Evolutionary conservation across 2,888 invertebrate genomes (phyloP).

Genomic region (Silvanus unidentatus): DNA sequence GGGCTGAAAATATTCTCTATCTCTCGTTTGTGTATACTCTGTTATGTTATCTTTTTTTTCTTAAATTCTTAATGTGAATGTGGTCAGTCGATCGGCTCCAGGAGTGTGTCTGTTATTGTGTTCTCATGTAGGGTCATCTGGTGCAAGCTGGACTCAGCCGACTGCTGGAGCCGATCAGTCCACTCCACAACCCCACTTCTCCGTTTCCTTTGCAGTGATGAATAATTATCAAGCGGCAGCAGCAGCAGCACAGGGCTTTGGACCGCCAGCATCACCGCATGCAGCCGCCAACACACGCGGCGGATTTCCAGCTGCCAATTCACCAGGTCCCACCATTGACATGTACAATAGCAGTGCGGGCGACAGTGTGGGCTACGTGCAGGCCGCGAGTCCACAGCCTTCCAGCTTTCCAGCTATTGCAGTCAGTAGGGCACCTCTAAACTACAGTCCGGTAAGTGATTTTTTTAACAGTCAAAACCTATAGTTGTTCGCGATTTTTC

Average conservation of each 20-base stretch:
- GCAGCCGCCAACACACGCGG: constrained; percentile 55
- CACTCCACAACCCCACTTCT: constrained; percentile 37
- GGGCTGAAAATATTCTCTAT: too few species aligned
- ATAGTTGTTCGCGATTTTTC: too few species aligned
- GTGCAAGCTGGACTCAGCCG: constrained; percentile 34
- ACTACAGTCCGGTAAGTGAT: constrained; percentile 85
- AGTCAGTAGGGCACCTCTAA: constrained; percentile 87
- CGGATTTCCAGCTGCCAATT: constrained; percentile 86
- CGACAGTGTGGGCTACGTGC: constrained; percentile 88
- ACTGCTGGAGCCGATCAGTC: constrained; percentile 39
- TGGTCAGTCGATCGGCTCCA: constrained; percentile 38
- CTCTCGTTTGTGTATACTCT: too few species aligned
- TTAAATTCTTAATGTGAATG: constrained; percentile 9
- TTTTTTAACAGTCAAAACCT: too few species aligned
- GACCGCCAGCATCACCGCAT: constrained; percentile 79
- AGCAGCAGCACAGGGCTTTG: constrained; percentile 72
- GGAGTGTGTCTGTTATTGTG: constrained; percentile 25
- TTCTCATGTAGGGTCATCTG: constrained; percentile 34
- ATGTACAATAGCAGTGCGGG: constrained; percentile 83
- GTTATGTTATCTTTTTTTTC: too few species aligned
- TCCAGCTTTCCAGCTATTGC: constrained; percentile 92
- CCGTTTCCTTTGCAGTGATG: constrained; percentile 70
- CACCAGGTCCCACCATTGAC: constrained; percentile 86
- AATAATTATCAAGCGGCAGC: constrained; percentile 88
- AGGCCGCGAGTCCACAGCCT: constrained; percentile 95